These are phyloP conservation scores for Spisula solida DNA, from an alignment of 2,888 invertebrate species.

Conservation along the genomic window DNA sequence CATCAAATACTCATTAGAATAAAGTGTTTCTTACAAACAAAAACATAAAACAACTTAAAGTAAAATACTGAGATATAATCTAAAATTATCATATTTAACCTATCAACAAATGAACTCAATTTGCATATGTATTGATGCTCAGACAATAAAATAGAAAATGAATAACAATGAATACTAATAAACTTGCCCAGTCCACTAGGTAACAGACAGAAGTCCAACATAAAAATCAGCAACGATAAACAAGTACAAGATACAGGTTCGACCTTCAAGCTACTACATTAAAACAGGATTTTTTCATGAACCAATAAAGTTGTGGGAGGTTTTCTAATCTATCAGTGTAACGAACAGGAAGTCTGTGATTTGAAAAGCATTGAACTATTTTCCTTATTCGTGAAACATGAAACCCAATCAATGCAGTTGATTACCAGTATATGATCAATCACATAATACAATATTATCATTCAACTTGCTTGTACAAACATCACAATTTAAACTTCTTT, in stretches of 20 bases:
- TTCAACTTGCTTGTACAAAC: background rate
- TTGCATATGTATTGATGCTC: background rate
- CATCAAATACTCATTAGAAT: too few relatives aligned
- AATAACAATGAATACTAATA: slow-evolving; percentile 7
- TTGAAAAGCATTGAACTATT: background rate
- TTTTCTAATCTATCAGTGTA: slow-evolving; percentile 3
- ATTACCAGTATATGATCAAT: background rate
- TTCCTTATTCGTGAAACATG: background rate
- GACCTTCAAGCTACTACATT: background rate
- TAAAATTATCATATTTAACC: background rate
- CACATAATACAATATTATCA: slow-evolving; percentile 9
- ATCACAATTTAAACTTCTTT: background rate
- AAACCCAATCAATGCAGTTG: background rate
- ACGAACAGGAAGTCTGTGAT: background rate
- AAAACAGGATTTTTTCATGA: background rate
- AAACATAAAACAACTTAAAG: too few relatives aligned
- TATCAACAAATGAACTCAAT: background rate
- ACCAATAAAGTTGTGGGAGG: background rate
- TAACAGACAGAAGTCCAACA: background rate
- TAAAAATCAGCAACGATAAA: background rate
- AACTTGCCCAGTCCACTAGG: background rate
- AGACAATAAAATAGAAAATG: background rate
- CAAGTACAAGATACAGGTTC: background rate
- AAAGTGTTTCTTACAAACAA: too few relatives aligned
- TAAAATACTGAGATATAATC: background rate